phyloP scores from a whole-genome alignment of 2,113 vertebrate genomes.

The Alethe castanea region DNA sequence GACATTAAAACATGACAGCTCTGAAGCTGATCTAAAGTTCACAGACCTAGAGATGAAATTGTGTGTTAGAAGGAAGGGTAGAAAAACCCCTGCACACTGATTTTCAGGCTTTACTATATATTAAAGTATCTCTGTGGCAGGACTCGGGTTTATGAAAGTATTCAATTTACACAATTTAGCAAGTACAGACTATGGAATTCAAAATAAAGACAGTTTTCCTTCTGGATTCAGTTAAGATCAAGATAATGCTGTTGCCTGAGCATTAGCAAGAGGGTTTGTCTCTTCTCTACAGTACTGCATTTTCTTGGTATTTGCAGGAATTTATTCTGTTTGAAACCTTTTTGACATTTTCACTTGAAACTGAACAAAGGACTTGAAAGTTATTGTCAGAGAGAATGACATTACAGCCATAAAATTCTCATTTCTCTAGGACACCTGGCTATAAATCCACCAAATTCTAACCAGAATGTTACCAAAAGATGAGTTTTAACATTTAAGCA shows the following conservation, averaged over 20 bases:
- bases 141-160: neutral
- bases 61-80: neutral
- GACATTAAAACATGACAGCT: neutral
- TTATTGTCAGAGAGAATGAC: neutral
- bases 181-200: neutral
- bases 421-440: neutral
- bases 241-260: neutral
- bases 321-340: neutral
- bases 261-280: neutral
- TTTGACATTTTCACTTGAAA: neutral
- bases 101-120: neutral
- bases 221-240: neutral
- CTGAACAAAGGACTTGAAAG: neutral
- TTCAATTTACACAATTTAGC: neutral
- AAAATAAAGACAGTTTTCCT: neutral
- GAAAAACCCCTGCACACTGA: neutral
- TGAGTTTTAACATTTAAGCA: neutral
- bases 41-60: neutral
- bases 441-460: neutral
- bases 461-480: neutral
- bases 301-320: neutral
- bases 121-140: neutral
- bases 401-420: neutral
- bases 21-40: neutral
- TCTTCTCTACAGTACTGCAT: neutral